Base-by-base conservation (phyloP, 37 sponge, comb jelly and placozoan species). In the Halisarca cf. caerulea region DNA sequence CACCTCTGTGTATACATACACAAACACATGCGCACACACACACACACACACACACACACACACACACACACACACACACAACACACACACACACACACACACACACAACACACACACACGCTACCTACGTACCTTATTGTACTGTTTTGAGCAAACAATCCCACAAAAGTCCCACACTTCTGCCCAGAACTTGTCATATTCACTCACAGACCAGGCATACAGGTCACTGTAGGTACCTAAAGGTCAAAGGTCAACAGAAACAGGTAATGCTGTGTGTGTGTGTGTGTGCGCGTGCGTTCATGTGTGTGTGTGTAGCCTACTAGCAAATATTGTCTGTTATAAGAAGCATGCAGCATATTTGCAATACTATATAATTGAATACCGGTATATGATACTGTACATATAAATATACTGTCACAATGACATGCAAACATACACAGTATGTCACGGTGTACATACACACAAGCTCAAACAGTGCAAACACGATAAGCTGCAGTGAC, bases 161-260 rank as follows among this genome's bases (percentile, higher is more conserved):
- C 64, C 86, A 6, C 92, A 83, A 62, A 80, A 96, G 62, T 90
- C 84, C 66, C 91, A 99, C 42, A 99, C 92, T 54, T 90, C 80
- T 51, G 88, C 94, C 99, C 99, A 99, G 88, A 99, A 99, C 68
- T 81, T 20, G 59, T 88, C 94, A 66, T 94, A 96, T 17, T 81
- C 28, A 0, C 89, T 81, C 0, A 93, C 84, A 25, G 99, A 99
- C 99, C 99, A 99, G 33, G 89, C 57, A 70, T 93, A 95, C 47
- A 99, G 80, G 17, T 99, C 95, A 27, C 39, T 51, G 78, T 99
- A 99, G 47, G 66, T 87, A 3, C 79, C 99, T 96, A 55, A 7
- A 84, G 37, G 33, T 45, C 32, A 54, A 51, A 24, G 80, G 5
- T 34, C 73, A 32, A 20, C 73, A 24, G 36, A 71, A 64, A 28